Percentiles rank a stretch among this genome's conserved stretches.
Conservation (phyloP, 2,888 invertebrate species). For the Aspidiotus rigidus region DNA sequence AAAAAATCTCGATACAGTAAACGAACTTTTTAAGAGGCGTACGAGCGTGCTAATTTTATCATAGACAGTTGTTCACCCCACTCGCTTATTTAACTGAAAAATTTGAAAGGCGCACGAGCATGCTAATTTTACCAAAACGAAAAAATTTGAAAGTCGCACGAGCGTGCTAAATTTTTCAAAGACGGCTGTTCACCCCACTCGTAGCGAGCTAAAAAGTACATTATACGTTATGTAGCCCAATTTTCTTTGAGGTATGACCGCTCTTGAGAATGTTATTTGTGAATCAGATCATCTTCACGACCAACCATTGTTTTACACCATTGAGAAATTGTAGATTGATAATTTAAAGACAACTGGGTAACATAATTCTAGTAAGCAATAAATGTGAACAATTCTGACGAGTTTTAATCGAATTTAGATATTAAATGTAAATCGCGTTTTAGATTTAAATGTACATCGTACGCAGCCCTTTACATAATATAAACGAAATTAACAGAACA, state of each 20-base stretch:
- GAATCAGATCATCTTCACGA: background rate
- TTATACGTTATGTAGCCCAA: background rate
- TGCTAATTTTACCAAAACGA: too few species aligned
- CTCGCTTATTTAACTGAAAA: too few species aligned
- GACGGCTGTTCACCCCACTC: too few species aligned
- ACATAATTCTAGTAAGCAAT: background rate
- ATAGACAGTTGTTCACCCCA: too few species aligned
- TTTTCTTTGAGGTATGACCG: background rate
- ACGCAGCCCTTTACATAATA: background rate
- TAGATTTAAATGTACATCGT: too few species aligned
- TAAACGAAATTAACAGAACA: background rate
- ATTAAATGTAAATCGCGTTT: background rate
- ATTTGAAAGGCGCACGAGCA: too few species aligned
- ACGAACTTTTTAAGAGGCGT: too few species aligned
- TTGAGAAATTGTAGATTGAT: background rate
- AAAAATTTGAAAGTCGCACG: too few species aligned
- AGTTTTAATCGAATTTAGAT: background rate
- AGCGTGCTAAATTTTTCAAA: too few species aligned
- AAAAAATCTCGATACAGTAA: too few species aligned
- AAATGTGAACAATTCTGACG: slow-evolving; percentile 2
- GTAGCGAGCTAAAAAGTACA: background rate
- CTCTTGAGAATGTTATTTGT: slow-evolving; percentile 1
- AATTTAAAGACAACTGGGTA: background rate
- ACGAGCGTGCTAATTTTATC: too few species aligned
- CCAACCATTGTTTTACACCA: background rate